Evolutionary conservation across 1,140 invertebrate species (phyloP), one percentile per base, ranked within the genome.

Genomic region (Atta texana): DNA sequence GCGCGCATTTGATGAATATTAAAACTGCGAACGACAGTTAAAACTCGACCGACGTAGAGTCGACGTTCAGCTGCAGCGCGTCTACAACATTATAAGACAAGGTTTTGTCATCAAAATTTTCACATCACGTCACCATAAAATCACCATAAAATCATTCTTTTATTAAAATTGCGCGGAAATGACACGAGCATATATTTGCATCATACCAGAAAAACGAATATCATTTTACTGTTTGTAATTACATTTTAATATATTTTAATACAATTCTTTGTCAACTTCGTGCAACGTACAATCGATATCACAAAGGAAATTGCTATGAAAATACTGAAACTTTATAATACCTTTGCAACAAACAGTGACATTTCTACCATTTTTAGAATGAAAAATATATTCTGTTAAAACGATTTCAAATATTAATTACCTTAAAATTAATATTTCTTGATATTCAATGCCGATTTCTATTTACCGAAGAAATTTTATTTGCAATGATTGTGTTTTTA

Each of bases 1-100:
- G n/a, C 34, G 14, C 12, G 14, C n/a, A 7, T 76, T 24, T 76
- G 34, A 24, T 39, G 55, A 76, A 76, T 61, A 76, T 76, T 76
- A 76, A 77, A 77, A 77, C 57, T 63, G 21, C 1, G 57, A 16
- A 39, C 16, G 71, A 2, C 51, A 77, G 57, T 51, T 66, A 31
- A 78, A 78, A 34, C 44, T 51, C 24, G 39, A 49, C 57, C 57
- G 16, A n/a, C 24, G 34, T 28, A 39, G 28, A 34, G 31, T 66
- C 44, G 12, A 28, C 24, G 12, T 78, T 39, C 14, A 49, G 5
- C 18, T 34, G 14, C 14, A n/a, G 18, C 31, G 18, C 16, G 53
- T 61, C 34, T 61, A 18, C 16, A 14, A 51, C 14, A 8, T 59
- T 31, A 31, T 44, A 31, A 63, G 39, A 49, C 6, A 44, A 24